Percentiles rank a stretch among this genome's conserved stretches.
These are phyloP conservation scores for Crotalus tigris DNA, from an alignment of 2,113 vertebrate genomes.

Conservation along the genomic window DNA sequence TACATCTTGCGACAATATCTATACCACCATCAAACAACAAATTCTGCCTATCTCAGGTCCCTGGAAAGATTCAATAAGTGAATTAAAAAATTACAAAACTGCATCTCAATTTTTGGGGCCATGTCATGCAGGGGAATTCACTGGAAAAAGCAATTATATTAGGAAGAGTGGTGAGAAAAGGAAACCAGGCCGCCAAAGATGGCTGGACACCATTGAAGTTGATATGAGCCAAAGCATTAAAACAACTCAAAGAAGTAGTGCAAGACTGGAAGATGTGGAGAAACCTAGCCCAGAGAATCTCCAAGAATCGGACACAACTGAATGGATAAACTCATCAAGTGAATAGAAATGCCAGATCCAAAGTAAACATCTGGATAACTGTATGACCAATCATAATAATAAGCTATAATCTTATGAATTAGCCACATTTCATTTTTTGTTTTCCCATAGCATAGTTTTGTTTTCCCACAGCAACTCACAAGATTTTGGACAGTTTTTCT, in stretches of 20 bases:
- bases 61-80: background rate
- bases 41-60: background rate
- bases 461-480: background rate
- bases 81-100: background rate
- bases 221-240: too few relatives aligned
- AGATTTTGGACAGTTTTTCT: background rate
- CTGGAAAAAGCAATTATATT: background rate
- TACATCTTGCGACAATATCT: background rate
- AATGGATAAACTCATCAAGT: too few relatives aligned
- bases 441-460: background rate
- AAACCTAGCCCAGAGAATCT: too few relatives aligned
- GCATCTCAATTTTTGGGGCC: background rate
- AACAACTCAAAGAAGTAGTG: too few relatives aligned
- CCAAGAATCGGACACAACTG: too few relatives aligned
- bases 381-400: background rate
- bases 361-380: background rate
- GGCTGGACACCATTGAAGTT: too few relatives aligned
- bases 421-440: background rate
- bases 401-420: background rate
- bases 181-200: too few relatives aligned
- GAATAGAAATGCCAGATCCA: background rate
- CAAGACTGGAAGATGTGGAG: too few relatives aligned
- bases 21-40: background rate
- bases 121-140: background rate
- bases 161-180: background rate